phyloP scores from a whole-genome alignment of 2,113 vertebrate species.

The Stictonetta naevosa region DNA sequence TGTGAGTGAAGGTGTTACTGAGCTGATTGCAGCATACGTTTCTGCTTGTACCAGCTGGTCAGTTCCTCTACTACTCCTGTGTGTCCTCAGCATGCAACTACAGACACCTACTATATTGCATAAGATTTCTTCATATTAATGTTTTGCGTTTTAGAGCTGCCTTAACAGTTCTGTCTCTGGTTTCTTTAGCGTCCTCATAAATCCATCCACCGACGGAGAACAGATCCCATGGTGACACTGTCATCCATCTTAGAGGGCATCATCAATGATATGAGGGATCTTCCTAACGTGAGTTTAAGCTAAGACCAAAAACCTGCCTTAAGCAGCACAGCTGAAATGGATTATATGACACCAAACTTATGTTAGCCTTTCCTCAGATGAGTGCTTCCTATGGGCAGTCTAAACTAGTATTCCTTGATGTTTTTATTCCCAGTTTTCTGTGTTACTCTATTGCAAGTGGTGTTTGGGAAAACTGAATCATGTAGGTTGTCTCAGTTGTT shows the following conservation, averaged over 20 bases:
- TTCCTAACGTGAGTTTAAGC: conserved; percentile 87
- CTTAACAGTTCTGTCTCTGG: background rate
- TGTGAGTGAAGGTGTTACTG: conserved; percentile 76
- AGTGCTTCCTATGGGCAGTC: background rate
- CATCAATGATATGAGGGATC: conserved; percentile 97
- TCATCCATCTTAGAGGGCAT: conserved; percentile 95
- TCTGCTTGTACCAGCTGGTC: background rate
- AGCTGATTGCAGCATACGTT: background rate
- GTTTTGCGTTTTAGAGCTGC: background rate
- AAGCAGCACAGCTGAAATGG: background rate
- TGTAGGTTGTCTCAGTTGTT: background rate
- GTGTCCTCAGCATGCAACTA: background rate
- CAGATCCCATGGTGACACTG: conserved; percentile 97
- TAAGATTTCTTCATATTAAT: background rate
- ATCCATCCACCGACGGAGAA: conserved; percentile 95
- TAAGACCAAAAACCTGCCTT: background rate
- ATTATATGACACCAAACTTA: background rate
- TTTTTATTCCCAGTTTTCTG: background rate
- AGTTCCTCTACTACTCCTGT: background rate
- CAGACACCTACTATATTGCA: background rate
- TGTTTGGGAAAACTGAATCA: background rate
- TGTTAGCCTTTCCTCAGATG: background rate
- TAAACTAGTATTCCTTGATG: background rate
- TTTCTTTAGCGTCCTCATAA: conserved; percentile 91
- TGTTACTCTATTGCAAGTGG: background rate